These are phyloP conservation scores for Thamnaconus septentrionalis DNA, from an alignment of 2,113 vertebrate genomes.

Conservation along the genomic window DNA sequence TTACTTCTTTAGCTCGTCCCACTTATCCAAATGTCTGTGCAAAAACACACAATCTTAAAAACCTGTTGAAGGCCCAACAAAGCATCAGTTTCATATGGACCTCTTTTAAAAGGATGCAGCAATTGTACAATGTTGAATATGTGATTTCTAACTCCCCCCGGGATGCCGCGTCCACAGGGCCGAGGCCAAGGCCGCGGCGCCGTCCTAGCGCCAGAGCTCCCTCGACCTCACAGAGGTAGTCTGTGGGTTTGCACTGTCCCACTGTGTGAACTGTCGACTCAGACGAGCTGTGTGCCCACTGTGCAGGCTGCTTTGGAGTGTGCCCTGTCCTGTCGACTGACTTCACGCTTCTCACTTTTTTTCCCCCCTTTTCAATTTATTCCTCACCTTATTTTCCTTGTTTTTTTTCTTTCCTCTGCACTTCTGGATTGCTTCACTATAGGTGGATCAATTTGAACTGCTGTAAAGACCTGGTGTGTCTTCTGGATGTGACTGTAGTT, in stretches of 20 bases:
- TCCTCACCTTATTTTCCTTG: neutral
- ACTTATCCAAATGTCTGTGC: no score
- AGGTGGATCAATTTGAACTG: slow-evolving; percentile 77
- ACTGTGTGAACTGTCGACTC: slow-evolving; percentile 61
- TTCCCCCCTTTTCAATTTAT: slow-evolving; percentile 7
- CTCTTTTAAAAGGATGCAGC: no score
- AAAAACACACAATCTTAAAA: no score
- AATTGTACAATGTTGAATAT: slow-evolving; percentile 7
- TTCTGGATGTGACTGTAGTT: slow-evolving; percentile 33
- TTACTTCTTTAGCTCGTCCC: no score
- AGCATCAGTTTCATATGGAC: no score
- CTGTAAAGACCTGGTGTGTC: slow-evolving; percentile 77
- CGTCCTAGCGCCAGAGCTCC: slow-evolving; percentile 56
- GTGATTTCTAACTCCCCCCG: slow-evolving; percentile 22
- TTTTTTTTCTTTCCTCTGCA: slow-evolving; percentile 18
- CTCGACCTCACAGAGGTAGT: slow-evolving; percentile 71
- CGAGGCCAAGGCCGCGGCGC: slow-evolving; percentile 63
- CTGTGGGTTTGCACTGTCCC: slow-evolving; percentile 58
- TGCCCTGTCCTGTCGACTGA: slow-evolving; percentile 36
- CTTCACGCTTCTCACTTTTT: slow-evolving; percentile 18
- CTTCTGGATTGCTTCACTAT: slow-evolving; percentile 57
- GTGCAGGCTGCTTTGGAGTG: slow-evolving; percentile 40
- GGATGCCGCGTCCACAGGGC: slow-evolving; percentile 53
- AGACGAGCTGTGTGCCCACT: slow-evolving; percentile 31
- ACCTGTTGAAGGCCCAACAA: no score